Evolutionary conservation across 2,797 vertebrate species (phyloP), one percentile per base, ranked within the genome.

Genomic region (Neostethus bicornis): DNA sequence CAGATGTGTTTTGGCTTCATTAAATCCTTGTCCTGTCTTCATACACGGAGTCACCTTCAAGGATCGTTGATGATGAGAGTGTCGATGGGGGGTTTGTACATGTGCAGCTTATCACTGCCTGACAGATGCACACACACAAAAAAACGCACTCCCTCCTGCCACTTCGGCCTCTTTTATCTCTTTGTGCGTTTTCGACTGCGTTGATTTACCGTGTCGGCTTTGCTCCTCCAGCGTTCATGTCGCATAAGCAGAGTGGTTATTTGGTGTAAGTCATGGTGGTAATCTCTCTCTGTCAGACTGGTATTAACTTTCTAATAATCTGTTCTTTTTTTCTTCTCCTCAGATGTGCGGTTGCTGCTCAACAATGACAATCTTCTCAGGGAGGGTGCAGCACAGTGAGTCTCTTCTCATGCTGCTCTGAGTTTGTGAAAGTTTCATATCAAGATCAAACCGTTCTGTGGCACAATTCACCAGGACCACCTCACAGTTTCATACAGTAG

Each of bases 321-420:
- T 51, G 3, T 1, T 16, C 7, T 1, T 1, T 72, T 64, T 58
- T 43, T 43, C 3, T 29, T 13, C 63, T 70, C 64, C 34, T 67
- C 88, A 98, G 96, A 98, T 93, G 96, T 98, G 88, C 94, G 96
- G 77, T 93, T 97, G 91, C 93, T 98, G 84, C 94, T 97, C 83
- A 96, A 96, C 91, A 93, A 96, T 77, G 96, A 98, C 91, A 96
- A 94, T 93, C 95, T 98, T 90, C 95, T 98, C 92, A 95, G 95
- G 93, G 96, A 97, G 92, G 95, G 94, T 87, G 95, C 95, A 66
- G 94, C 95, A 12, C 94, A 96, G 96, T 98, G 91, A 96, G 96
- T 96, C 17, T 28, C 12, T 12, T 12, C 16, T 48, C 7, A 1
- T 52, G 26, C 20, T 14, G 14, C 46, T 46, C 37, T 10, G n/a